These are phyloP conservation scores for Phyllopteryx taeniolatus DNA, from an alignment of 2,113 vertebrate species.

Conservation along the genomic window DNA sequence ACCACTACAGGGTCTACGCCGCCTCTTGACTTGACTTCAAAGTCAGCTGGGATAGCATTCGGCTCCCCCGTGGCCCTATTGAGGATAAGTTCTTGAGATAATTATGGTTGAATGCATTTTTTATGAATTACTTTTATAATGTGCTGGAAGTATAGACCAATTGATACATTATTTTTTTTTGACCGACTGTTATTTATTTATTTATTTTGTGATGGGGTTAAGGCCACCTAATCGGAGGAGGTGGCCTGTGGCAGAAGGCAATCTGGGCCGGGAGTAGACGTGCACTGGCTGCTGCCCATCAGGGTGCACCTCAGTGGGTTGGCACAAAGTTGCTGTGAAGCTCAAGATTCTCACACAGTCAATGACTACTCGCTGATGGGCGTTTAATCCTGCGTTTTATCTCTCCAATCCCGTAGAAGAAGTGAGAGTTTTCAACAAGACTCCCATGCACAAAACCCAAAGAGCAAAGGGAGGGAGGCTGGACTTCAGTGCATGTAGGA, in stretches of 20 bases:
- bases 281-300: slow-evolving; percentile 32
- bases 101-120: background rate
- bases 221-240: slow-evolving; percentile 1
- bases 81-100: background rate
- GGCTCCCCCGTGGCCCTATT: background rate
- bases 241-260: slow-evolving; percentile 15
- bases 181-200: background rate
- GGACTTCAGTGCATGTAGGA: background rate
- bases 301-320: slow-evolving; percentile 35
- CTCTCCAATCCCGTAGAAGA: slow-evolving; percentile 39
- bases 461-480: background rate
- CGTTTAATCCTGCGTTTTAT: slow-evolving; percentile 34
- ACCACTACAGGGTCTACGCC: background rate
- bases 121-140: background rate
- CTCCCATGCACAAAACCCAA: background rate
- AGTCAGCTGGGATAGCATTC: background rate
- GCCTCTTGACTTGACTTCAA: background rate
- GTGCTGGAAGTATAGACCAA: background rate
- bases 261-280: slow-evolving; percentile 1
- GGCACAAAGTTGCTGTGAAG: slow-evolving; percentile 22
- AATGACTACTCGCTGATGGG: slow-evolving; percentile 6
- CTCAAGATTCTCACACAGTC: slow-evolving; percentile 9
- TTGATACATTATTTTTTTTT: background rate
- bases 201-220: background rate
- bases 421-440: slow-evolving; percentile 29